Base-by-base conservation (phyloP, 2,797 vertebrate genomes). In the Ataeniobius toweri region DNA sequence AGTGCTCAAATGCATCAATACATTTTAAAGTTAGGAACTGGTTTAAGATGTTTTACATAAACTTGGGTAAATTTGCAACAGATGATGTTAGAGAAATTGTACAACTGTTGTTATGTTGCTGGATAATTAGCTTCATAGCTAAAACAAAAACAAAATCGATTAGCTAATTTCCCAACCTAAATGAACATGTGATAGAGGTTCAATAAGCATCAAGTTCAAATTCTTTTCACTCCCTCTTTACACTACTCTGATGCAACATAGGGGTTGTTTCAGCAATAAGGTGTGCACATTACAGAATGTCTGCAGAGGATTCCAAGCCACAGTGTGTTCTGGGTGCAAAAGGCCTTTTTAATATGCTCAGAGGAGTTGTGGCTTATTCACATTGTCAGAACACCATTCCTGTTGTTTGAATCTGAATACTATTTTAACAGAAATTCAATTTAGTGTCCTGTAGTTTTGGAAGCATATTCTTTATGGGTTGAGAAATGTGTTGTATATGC, bases 161-260 rank as follows among this genome's bases (percentile, higher is more conserved):
- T 69, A 28, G n/a, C 28, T 84, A 67, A 84, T 51, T 79, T 83
- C 55, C 74, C 50, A 83, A 68, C 74, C 75, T 71, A 26, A 67
- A 41, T 22, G 79, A 80, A 81, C 59, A 63, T 63, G 82, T 70
- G 28, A 80, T 72, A 44, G 70, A 77, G 79, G 74, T 82, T 89
- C 75, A 83, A 53, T 81, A 76, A 85, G 77, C 86, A 87, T 86
- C 83, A 85, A 83, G 82, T 85, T 89, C 61, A 84, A 85, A 80
- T 87, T 70, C 71, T 75, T 86, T 86, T 89, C 75, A 89, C 85
- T 83, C 71, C 83, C 82, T 84, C 84, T 84, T 92, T 18, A 56
- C 87, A 83, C 82, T 79, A 31, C 71, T 68, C 77, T 93, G 92
- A 93, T 92, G 92, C 90, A 94, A 93, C 82, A 80, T 73, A 74